Evolutionary conservation across 1,140 invertebrate species (phyloP), one percentile per base, ranked within the genome.

Genomic region (Gryllus bimaculatus): DNA sequence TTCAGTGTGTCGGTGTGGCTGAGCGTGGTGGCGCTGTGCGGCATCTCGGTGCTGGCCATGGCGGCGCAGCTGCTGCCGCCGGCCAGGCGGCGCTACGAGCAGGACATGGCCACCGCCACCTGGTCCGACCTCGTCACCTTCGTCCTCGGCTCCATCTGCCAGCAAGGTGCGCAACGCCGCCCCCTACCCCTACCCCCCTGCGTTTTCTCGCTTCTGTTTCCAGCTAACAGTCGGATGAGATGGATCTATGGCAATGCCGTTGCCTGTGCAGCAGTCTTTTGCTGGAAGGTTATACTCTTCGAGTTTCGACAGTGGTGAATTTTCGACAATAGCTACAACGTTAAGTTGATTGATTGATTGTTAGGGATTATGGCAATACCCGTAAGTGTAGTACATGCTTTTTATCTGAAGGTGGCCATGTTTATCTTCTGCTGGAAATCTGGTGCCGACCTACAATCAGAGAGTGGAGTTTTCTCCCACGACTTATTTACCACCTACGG

Each of bases 151-250:
- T 80, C 80, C 8, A 83, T 90, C 79, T 92, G 90, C 81, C 90
- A 91, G 81, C 91, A 92, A 86, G 90, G 89, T 86, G n/a, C 8
- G 26, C 26, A 5, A 74, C 8, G 13, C n/a, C n/a, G 21, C 18
- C 21, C 21, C 73, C 10, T n/a, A 15, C 21, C 8, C 8, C 8
- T 8, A 1, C 8, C n/a, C 15, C n/a, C 73, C 7, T 20, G 8
- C 26, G 15, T 74, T 74, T 74, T 39, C 26, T 39, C 26, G 26
- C 26, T 39, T 39, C 5, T 5, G 26, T 39, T 39, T 39, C 26
- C 1, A 39, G 26, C 26, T 39, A 39, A 39, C 26, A 39, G 5
- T 39, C 26, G 1, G 26, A 39, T 39, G 26, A 39, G 26, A 39
- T 39, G 26, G 26, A 1, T 39, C 26, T 39, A 5, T 39, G 26